A percentile compares a stretch with the other conserved stretches of the same genome.
Conservation (phyloP, 2,888 invertebrate genomes). For the Lithophane semibrunnea region DNA sequence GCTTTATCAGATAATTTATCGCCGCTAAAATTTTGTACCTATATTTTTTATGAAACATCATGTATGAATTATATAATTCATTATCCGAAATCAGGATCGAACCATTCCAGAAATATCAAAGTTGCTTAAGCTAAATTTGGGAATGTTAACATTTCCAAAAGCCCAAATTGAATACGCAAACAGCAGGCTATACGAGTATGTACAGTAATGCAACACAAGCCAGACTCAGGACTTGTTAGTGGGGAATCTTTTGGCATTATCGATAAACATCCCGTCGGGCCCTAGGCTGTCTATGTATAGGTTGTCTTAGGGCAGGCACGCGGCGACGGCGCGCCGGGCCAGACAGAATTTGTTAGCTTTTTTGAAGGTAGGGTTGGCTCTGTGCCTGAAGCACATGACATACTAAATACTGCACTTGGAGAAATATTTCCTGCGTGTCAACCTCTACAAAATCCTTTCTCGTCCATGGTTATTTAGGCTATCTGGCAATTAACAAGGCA, state of each 20-base stretch:
- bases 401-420: slow-evolving; percentile 1
- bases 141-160: slow-evolving; percentile 34
- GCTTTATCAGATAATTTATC: slow-evolving; percentile 21
- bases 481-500: slow-evolving; percentile 5
- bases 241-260: slow-evolving; percentile 72
- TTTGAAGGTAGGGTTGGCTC: slow-evolving; percentile 82
- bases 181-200: slow-evolving; percentile 49
- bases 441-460: neutral
- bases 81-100: slow-evolving; percentile 10
- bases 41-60: neutral
- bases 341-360: slow-evolving; percentile 77
- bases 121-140: slow-evolving; percentile 27
- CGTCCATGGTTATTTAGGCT: neutral
- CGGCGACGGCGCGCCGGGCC: slow-evolving; percentile 78
- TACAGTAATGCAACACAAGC: slow-evolving; percentile 61
- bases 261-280: slow-evolving; percentile 78
- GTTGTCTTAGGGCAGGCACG: slow-evolving; percentile 89
- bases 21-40: neutral
- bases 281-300: slow-evolving; percentile 85
- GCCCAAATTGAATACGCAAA: slow-evolving; percentile 47
- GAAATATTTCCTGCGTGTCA: neutral
- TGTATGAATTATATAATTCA: neutral
- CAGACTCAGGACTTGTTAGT: slow-evolving; percentile 71
- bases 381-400: neutral
- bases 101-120: slow-evolving; percentile 25